A percentile compares a stretch with the other conserved stretches of the same genome.
Evolutionary conservation across 2,113 vertebrate species (phyloP).

Genomic region (Pachyramphus minor): DNA sequence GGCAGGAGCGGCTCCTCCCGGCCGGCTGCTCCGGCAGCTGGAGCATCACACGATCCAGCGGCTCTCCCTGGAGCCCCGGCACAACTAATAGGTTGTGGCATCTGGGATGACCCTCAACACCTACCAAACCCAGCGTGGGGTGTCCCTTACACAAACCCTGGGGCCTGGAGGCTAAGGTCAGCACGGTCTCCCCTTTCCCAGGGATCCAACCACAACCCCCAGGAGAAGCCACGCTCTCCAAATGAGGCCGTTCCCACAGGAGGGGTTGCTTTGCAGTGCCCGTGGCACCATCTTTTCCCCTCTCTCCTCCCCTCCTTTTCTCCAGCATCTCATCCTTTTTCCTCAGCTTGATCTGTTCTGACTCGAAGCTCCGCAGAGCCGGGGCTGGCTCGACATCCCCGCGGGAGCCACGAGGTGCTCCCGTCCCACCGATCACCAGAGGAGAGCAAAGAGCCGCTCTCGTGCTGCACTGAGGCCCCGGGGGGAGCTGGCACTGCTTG

Average conservation of each 20-base stretch:
- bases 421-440: not conserved
- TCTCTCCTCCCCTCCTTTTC: not conserved
- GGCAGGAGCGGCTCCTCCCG: not conserved
- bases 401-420: not conserved
- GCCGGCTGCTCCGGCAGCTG: not conserved
- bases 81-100: accelerated
- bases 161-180: not conserved
- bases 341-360: not conserved
- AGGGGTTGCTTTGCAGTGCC: not conserved
- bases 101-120: not conserved
- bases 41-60: not conserved
- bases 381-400: not conserved
- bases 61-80: not conserved
- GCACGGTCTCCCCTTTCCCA: not conserved
- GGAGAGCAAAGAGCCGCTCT: not conserved
- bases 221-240: not conserved
- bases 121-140: accelerated
- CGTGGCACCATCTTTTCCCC: not conserved
- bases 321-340: not conserved
- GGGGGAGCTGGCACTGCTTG: not conserved
- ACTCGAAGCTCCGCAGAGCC: not conserved
- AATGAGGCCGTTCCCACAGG: not conserved
- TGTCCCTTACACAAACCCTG: not conserved
- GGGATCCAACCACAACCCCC: not conserved
- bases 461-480: not conserved